Conservation (phyloP, 2,888 invertebrate genomes). For the Drosophila nr. medialis region DNA sequence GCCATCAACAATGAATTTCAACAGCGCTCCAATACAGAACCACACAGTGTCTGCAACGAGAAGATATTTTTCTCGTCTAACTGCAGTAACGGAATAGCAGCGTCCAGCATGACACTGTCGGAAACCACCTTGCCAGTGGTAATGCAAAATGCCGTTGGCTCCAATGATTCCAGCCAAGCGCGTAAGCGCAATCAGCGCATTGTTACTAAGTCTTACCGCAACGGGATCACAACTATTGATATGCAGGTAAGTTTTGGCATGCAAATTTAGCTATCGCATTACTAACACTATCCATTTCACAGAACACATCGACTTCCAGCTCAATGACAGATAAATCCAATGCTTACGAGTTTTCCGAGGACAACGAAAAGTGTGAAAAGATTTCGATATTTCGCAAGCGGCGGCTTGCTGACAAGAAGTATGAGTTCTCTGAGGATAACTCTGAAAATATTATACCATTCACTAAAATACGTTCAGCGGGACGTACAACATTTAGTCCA, state of each 20-base stretch:
- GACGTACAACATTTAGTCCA: slow-evolving; percentile 53
- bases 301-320: slow-evolving; percentile 84
- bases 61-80: slow-evolving; percentile 86
- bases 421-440: slow-evolving; percentile 94
- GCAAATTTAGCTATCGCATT: background rate
- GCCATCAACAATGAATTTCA: slow-evolving; percentile 36
- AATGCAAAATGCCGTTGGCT: slow-evolving; percentile 35
- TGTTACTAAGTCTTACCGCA: slow-evolving; percentile 83
- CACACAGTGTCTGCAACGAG: slow-evolving; percentile 81
- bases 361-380: slow-evolving; percentile 93
- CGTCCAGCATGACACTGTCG: slow-evolving; percentile 36
- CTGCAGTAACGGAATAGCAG: slow-evolving; percentile 50
- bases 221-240: slow-evolving; percentile 83
- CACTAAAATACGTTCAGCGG: slow-evolving; percentile 82
- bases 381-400: slow-evolving; percentile 94
- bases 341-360: slow-evolving; percentile 94
- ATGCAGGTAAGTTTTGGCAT: slow-evolving; percentile 64
- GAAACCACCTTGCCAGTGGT: slow-evolving; percentile 55
- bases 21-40: slow-evolving; percentile 28
- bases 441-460: slow-evolving; percentile 87
- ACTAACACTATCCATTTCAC: background rate
- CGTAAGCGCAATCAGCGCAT: slow-evolving; percentile 82
- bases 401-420: slow-evolving; percentile 95
- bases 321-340: slow-evolving; percentile 86
- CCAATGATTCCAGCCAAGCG: slow-evolving; percentile 67